A percentile compares a stretch with the other conserved stretches of the same genome.
Conservation (phyloP, 2,797 vertebrate species). For the Phyllotis vaccarum region DNA sequence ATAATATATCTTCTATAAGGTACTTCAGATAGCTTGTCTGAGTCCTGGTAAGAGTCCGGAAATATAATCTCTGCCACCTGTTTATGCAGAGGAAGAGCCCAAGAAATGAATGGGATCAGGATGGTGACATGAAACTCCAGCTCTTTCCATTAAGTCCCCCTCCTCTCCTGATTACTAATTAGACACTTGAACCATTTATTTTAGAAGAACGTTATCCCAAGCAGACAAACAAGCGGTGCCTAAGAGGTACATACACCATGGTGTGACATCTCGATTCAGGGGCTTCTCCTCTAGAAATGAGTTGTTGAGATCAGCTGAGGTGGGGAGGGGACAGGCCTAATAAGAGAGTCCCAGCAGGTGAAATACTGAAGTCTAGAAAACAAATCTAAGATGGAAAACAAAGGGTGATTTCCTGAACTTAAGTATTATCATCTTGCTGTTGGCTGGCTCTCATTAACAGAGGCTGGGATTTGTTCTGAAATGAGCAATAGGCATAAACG, state of each 20-base stretch:
- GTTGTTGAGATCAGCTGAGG: background rate
- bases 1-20: background rate
- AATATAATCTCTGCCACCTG: background rate
- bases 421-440: conserved; percentile 1
- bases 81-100: background rate
- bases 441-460: background rate
- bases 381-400: background rate
- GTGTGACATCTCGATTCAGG: background rate
- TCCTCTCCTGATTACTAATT: background rate
- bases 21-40: background rate
- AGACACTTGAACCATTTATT: conserved; percentile 5
- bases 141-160: background rate
- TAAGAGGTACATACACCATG: background rate
- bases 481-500: background rate
- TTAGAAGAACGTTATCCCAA: background rate
- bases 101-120: background rate
- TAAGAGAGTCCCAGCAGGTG: background rate
- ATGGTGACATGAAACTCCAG: background rate
- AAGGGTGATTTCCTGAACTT: background rate
- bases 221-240: background rate
- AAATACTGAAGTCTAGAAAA: background rate
- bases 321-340: background rate
- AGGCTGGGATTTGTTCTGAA: background rate
- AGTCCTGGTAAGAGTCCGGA: background rate
- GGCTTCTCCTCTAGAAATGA: background rate